These are phyloP conservation scores for Aphelocoma californica DNA, from an alignment of 2,797 vertebrate genomes.

Conservation along the genomic window DNA sequence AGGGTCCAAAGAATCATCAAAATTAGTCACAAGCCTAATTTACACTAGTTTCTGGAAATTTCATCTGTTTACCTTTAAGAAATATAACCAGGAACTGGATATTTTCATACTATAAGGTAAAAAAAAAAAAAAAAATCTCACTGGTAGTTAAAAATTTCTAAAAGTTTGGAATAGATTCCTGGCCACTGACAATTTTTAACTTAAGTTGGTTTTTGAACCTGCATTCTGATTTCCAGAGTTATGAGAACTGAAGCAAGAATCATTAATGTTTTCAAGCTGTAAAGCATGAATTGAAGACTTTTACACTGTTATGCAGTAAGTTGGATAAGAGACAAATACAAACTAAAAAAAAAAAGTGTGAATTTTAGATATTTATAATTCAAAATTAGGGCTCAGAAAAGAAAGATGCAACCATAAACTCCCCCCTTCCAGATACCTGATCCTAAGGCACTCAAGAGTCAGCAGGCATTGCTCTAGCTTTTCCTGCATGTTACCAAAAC, in stretches of 20 bases:
- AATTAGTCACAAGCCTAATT: background rate
- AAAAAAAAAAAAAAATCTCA: background rate
- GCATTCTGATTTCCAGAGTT: background rate
- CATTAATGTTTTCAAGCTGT: background rate
- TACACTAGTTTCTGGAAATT: background rate
- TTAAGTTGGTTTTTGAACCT: background rate
- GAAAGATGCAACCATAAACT: fast-evolving
- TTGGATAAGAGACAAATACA: background rate
- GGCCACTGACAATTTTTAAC: background rate
- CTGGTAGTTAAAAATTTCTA: background rate
- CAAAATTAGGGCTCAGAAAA: background rate
- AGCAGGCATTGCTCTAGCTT: background rate
- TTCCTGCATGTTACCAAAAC: background rate
- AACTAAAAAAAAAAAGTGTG: background rate
- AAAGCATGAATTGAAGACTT: background rate
- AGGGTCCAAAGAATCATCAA: background rate
- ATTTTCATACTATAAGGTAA: background rate
- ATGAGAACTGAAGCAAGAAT: background rate
- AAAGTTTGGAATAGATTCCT: background rate
- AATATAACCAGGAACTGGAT: background rate
- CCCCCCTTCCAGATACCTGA: fast-evolving
- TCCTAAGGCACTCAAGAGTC: background rate
- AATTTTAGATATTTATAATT: background rate
- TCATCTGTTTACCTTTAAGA: background rate
- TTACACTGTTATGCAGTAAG: background rate